phyloP scores from a whole-genome alignment of 1,140 invertebrate species.

The Prorops nasuta region DNA sequence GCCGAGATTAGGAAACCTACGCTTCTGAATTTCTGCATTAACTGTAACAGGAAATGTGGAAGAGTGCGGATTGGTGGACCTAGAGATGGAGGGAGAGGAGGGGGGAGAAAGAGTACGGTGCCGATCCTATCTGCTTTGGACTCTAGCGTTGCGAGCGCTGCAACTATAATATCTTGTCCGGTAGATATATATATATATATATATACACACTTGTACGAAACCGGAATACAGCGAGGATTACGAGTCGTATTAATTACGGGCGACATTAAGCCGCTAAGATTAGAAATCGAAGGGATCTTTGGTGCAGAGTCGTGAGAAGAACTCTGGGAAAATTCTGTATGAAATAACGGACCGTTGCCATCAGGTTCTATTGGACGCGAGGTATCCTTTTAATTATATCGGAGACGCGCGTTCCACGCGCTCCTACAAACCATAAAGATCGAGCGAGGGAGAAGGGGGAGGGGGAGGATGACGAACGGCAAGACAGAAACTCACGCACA shows the following conservation, averaged over 20 bases:
- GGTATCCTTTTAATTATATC: no score
- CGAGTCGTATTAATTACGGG: slow-evolving; percentile 57
- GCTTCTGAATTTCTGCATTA: slow-evolving; percentile 54
- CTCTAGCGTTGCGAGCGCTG: slow-evolving; percentile 35
- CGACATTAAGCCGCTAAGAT: slow-evolving; percentile 52
- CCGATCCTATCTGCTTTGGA: background rate
- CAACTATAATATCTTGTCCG: slow-evolving; percentile 54
- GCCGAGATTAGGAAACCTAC: slow-evolving; percentile 45
- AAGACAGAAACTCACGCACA: no score
- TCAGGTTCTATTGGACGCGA: no score
- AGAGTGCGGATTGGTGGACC: background rate
- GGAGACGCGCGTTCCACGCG: no score
- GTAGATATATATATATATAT: no score
- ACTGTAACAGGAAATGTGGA: slow-evolving; percentile 51
- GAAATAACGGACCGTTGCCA: no score
- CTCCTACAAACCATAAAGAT: no score
- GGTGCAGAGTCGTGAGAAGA: slow-evolving; percentile 4
- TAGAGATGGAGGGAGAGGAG: background rate
- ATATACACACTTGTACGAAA: no score
- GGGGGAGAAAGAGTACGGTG: background rate
- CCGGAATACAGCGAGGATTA: slow-evolving; percentile 52
- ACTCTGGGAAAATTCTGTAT: background rate
- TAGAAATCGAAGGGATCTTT: slow-evolving; percentile 49
- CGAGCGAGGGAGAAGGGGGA: no score
- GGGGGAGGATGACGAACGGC: no score